phyloP scores from a whole-genome alignment of 2,797 vertebrate genomes.

The Fistularia tabacaria region DNA sequence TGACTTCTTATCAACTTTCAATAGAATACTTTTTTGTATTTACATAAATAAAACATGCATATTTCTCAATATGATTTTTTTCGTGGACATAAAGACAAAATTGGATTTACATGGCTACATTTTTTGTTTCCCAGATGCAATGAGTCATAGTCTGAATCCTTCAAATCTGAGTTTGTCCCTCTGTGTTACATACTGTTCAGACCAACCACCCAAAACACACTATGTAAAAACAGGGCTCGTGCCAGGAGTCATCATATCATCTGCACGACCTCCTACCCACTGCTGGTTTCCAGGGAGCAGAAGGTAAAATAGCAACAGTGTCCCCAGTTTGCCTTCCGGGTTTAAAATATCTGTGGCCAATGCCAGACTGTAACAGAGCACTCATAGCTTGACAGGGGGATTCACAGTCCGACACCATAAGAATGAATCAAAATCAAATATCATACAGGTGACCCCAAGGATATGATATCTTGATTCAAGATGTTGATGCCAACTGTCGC shows the following conservation, averaged over 20 bases:
- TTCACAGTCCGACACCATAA: constrained; percentile 13
- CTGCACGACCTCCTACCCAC: constrained; percentile 7
- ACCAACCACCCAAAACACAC: constrained; percentile 23
- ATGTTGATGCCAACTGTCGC: too few relatives aligned
- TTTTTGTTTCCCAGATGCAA: too few relatives aligned
- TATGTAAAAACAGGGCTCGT: constrained; percentile 10
- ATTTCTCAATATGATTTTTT: too few relatives aligned
- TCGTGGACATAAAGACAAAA: too few relatives aligned
- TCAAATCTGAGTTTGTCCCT: too few relatives aligned
- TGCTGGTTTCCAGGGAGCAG: constrained; percentile 2
- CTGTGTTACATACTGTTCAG: not conserved
- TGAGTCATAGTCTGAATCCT: too few relatives aligned
- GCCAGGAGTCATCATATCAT: constrained; percentile 15
- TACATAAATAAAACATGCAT: too few relatives aligned
- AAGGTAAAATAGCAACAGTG: constrained; percentile 16
- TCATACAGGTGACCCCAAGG: too few relatives aligned
- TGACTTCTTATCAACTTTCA: too few relatives aligned
- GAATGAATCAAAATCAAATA: not conserved
- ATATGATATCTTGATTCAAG: too few relatives aligned
- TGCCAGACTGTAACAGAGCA: constrained; percentile 37
- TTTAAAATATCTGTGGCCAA: constrained; percentile 13
- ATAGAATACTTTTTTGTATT: too few relatives aligned
- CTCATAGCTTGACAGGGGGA: constrained; percentile 6
- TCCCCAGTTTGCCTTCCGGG: constrained; percentile 8
- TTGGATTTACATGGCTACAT: too few relatives aligned